Base-by-base conservation (phyloP, 2,888 invertebrate species). In the Trichacis sp. region DNA sequence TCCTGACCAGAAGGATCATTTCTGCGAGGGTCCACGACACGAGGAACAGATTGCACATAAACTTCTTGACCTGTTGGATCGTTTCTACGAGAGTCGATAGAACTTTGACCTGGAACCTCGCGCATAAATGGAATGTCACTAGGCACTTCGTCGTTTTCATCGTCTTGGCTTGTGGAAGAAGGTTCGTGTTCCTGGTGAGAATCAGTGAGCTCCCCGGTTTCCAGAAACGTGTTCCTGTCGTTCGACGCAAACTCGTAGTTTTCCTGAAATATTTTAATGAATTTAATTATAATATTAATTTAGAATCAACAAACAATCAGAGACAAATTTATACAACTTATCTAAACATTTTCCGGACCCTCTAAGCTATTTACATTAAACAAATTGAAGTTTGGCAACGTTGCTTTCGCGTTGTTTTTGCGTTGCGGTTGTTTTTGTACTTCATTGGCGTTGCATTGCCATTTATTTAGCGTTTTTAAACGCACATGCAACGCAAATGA, bases 161-260 rank as follows among this genome's bases (percentile, higher is more conserved):
- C 84, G 6, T 84, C 84, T 54, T 84, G 84, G 53, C 75, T 81
- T 1, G 79, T 77, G 0, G 82, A 78, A 6, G 74, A 76, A 0
- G 77, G 69, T 40, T 82, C 81, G 50, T 81, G 81, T 14, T 82
- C 82, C 43, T 80, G 80, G 69, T 84, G 84, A 2, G 81, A 78
- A 64, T 84, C 84, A 2, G 84, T 84, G n/a, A 84, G 58, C 53
- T 85, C 84, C 0, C 85, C 85, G 1, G 85, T 85, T 57, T 84
- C 84, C 33, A 85, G 69, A 54, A 84, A 85, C 6, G 85, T 84
- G 38, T 85, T 85, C 49, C 85, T 69, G 43, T 85, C 85, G 46
- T 82, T 84, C 1, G 84, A 83, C 1, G 84, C 83, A 18, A 84
- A 84, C 54, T 84, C 84, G 33, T 83, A 84, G 60, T 83, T 84